A percentile compares a stretch with the other conserved stretches of the same genome.
Evolutionary conservation across 1,140 invertebrate genomes (phyloP).

Genomic region (Polypedilum pembai): DNA sequence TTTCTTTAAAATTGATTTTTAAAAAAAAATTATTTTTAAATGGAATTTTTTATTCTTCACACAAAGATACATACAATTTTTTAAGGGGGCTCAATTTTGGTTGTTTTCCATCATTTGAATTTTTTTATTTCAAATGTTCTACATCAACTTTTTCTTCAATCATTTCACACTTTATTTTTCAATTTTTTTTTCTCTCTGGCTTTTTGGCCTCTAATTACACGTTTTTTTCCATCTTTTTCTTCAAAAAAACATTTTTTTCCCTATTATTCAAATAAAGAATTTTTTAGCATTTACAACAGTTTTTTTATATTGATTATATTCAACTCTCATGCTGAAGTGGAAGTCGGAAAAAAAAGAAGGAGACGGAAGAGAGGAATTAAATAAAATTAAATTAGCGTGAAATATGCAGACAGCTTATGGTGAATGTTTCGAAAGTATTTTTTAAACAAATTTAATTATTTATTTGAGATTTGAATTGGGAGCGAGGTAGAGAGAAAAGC

Average conservation of each 20-base stretch:
- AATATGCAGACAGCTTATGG: no score
- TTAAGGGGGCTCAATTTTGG: not conserved
- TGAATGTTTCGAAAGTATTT: no score
- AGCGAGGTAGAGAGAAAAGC: no score
- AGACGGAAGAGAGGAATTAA: not conserved
- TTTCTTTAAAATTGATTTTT: not conserved
- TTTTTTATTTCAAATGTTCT: not conserved
- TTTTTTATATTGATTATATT: not conserved
- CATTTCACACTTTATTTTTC: not conserved
- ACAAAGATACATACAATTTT: not conserved
- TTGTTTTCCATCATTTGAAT: not conserved
- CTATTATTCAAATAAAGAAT: not conserved
- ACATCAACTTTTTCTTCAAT: not conserved
- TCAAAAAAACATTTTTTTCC: not conserved
- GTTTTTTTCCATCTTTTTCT: slow-evolving; percentile 13
- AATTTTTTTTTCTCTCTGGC: not conserved
- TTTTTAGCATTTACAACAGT: not conserved
- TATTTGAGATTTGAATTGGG: no score
- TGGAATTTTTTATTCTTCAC: not conserved
- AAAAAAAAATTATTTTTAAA: not conserved
- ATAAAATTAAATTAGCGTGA: no score
- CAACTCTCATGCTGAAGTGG: not conserved
- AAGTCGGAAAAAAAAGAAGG: not conserved
- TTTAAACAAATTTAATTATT: no score
- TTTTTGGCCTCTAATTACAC: not conserved